Conservation (phyloP, 1,140 invertebrate genomes). For the Drosophila fuyamai region DNA sequence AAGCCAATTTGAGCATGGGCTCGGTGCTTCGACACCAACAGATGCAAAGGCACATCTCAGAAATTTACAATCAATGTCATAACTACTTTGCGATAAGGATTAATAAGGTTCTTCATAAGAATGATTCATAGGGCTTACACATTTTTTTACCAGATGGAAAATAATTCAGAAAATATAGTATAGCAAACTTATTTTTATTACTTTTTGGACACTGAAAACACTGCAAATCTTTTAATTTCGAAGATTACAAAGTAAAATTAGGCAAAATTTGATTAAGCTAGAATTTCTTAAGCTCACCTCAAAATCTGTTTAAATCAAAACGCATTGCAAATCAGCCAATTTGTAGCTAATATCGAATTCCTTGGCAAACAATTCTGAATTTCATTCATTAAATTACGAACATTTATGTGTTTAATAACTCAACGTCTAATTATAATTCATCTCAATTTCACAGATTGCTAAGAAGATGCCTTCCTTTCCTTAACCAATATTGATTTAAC, state of each 20-base stretch:
- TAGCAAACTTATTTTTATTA: too few relatives aligned
- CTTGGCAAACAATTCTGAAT: not conserved
- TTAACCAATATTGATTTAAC: not conserved
- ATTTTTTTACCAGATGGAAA: too few relatives aligned
- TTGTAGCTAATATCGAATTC: constrained; percentile 1
- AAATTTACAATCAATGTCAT: constrained; percentile 1
- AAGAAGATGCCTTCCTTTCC: not conserved
- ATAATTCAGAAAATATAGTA: too few relatives aligned
- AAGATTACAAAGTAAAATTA: too few relatives aligned
- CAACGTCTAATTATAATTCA: not conserved
- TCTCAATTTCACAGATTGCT: not conserved
- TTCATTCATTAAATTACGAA: not conserved
- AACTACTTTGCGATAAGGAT: not conserved
- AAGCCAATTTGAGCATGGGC: constrained; percentile 46
- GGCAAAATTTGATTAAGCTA: too few relatives aligned
- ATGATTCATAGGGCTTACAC: too few relatives aligned
- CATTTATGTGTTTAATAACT: not conserved
- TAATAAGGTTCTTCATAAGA: too few relatives aligned
- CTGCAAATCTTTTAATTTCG: too few relatives aligned
- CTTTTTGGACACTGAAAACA: too few relatives aligned
- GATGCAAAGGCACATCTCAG: not conserved
- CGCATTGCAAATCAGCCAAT: not conserved
- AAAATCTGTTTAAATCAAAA: not conserved
- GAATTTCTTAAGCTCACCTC: not conserved
- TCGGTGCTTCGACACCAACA: not conserved